Evolutionary conservation across 2,113 vertebrate species (phyloP), one percentile per base, ranked within the genome.

Genomic region (Ptilorrhoa leucosticta): DNA sequence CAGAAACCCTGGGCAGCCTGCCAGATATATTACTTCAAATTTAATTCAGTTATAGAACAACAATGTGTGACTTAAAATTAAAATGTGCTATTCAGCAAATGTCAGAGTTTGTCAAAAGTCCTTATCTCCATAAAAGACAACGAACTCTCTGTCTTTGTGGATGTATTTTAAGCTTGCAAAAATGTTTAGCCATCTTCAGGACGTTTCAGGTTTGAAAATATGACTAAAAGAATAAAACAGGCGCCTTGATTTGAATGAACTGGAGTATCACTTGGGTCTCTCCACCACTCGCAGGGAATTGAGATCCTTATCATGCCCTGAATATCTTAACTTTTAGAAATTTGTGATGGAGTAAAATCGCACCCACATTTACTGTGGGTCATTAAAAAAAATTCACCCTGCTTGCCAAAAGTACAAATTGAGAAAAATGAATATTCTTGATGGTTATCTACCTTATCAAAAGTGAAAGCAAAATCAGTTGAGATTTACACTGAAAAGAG

Each of bases 361-460:
- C 16, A 58, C 2, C 12, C 1, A 1, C 1, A 19, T 21, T 80
- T 88, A 53, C 3, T 35, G 2, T 33, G 4, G 14, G 5, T 60
- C 22, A 37, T 53, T 42, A 60, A 45, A 87, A 80, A 50, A 1
- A 2, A 35, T 48, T 54, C 23, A 77, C 6, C 22, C 35, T 79
- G 20, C 33, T 73, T 45, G n/a, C 4, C 9, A 48, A 60, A 82
- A 42, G 6, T 50, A 54, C 5, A 60, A 91, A 75, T 79, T 11
- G 9, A 91, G 27, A 78, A 54, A 23, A 70, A 42, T 30, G 0
- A 51, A 77, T 72, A 35, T 53, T 53, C 14, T 42, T 77, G 5
- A 15, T 35, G 5, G 8, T 26, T 37, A 73, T 37, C 31, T 11
- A 50, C 3, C 24, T 20, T 20, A 50, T 31, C 9, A 56, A 86